Base-by-base conservation (phyloP, 2,797 vertebrate genomes). In the Aldrovandia affinis region DNA sequence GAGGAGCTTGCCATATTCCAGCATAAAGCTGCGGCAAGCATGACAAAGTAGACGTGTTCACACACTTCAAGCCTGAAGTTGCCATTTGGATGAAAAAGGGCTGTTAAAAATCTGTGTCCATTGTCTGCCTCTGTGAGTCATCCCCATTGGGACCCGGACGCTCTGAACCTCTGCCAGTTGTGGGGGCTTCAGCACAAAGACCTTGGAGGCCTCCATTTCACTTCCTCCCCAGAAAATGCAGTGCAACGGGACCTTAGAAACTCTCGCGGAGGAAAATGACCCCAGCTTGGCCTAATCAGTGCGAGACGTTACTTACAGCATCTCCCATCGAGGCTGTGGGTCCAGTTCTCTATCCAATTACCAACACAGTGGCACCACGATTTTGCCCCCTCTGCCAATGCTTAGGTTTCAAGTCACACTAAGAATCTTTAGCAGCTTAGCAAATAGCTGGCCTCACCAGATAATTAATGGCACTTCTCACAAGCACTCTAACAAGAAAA, bases 131-230 rank as follows among this genome's bases (percentile, higher is more conserved):
- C 36, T 30, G 83, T 79, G 83, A 83, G 57, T 83, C 65, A 73
- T 75, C 54, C 83, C 54, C 54, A 75, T 36, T 47, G 79, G 80
- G 65, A 81, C 79, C n/a, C 28, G 63, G 65, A 50, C 22, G 50
- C 54, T 14, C 63, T 61, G 83, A 85, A 73, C 42, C 68, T 70
- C 54, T 33, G 83, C 83, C 83, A 85, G 83, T 80, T 81, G 50
- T 70, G 80, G 54, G 54, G 79, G 52, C 36, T 65, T 70, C 52
- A 20, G 54, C 63, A 75, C 80, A 85, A 75, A 81, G 78, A 44
- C 39, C 3, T 2, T 8, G 36, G 70, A 30, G 42, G 75, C 61
- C 79, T 57, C 50, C 52, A 47, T 10, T 73, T 65, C 79, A 81
- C 80, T 77, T 39, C 25, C 52, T 44, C 54, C 68, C 50, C 39